phyloP scores from a whole-genome alignment of 2,888 invertebrate genomes.

The Melanotus villosus region DNA sequence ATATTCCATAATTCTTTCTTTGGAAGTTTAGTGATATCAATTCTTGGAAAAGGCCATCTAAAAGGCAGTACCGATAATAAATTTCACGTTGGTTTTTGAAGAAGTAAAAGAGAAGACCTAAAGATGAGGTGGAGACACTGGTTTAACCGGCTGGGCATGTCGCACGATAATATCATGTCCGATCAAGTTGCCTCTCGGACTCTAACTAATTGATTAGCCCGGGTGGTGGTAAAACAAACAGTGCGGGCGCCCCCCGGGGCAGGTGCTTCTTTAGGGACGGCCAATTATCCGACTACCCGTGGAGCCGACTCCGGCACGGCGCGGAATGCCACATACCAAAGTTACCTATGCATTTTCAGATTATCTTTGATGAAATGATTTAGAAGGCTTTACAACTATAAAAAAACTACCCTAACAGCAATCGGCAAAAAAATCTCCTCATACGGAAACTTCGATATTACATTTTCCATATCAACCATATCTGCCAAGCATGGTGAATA shows the following conservation, averaged over 20 bases:
- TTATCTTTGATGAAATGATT: slow-evolving; percentile 52
- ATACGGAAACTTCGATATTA: too few species aligned
- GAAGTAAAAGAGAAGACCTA: neutral
- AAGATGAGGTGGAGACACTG: slow-evolving; percentile 33
- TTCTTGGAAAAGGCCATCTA: slow-evolving; percentile 5
- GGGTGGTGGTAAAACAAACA: slow-evolving; percentile 59
- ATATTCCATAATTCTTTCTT: slow-evolving; percentile 15
- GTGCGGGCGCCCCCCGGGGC: slow-evolving; percentile 60
- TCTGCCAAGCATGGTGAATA: too few species aligned
- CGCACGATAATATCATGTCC: slow-evolving; percentile 42
- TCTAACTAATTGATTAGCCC: slow-evolving; percentile 55
- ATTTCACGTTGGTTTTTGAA: neutral
- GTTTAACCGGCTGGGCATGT: slow-evolving; percentile 31
- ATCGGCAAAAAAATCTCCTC: neutral
- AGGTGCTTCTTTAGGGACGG: slow-evolving; percentile 62
- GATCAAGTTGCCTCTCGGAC: slow-evolving; percentile 44
- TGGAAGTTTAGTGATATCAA: slow-evolving; percentile 8
- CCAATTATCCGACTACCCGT: slow-evolving; percentile 63
- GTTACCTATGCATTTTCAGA: slow-evolving; percentile 38
- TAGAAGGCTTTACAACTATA: slow-evolving; percentile 23
- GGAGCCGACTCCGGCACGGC: slow-evolving; percentile 61
- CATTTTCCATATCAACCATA: too few species aligned
- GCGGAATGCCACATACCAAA: slow-evolving; percentile 52
- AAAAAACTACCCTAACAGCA: neutral
- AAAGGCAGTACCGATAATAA: slow-evolving; percentile 13